phyloP scores from a whole-genome alignment of 2,113 vertebrate species.

The Pelecanus crispus region DNA sequence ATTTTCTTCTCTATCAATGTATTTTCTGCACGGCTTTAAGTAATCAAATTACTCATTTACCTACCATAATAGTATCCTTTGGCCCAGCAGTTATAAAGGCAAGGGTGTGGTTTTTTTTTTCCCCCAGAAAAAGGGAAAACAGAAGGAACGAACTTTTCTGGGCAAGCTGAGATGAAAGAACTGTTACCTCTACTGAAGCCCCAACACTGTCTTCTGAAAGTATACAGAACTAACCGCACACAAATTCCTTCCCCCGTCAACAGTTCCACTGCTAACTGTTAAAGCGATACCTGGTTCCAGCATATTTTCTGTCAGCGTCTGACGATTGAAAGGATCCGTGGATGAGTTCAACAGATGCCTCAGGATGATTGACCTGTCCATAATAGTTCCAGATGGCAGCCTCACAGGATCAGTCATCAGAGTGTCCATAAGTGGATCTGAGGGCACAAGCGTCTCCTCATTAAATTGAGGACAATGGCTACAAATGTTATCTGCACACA shows the following conservation, averaged over 20 bases:
- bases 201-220: not conserved
- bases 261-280: not conserved
- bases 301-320: conserved; percentile 95
- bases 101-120: accelerated
- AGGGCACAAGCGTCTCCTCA: not conserved
- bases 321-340: conserved; percentile 97
- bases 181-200: not conserved
- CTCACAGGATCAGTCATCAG: conserved; percentile 96
- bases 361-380: conserved; percentile 96
- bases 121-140: not conserved
- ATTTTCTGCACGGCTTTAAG: not conserved
- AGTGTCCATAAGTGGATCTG: conserved; percentile 98
- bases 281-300: conserved; percentile 85
- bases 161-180: accelerated
- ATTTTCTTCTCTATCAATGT: not conserved
- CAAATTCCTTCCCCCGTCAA: accelerated
- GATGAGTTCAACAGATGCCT: conserved; percentile 96
- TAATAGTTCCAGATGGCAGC: conserved; percentile 92
- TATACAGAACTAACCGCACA: accelerated
- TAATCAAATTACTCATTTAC: not conserved
- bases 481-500: not conserved
- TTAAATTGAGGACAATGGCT: not conserved
- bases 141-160: not conserved
- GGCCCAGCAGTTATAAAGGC: not conserved
- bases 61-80: not conserved